Conservation (phyloP, 2,113 vertebrate genomes). For the Blennius ocellaris region DNA sequence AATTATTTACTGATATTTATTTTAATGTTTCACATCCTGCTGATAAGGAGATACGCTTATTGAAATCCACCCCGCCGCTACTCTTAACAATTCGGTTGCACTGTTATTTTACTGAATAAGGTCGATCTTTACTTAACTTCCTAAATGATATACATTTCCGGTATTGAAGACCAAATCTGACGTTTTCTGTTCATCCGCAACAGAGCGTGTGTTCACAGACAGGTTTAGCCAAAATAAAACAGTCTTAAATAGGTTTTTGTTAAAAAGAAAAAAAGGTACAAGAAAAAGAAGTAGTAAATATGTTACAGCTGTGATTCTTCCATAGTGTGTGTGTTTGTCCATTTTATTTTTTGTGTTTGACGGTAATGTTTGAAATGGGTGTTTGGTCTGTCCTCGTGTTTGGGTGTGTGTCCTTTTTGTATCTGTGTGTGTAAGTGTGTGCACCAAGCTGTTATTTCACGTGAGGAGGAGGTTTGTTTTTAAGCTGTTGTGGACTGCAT, state of each 20-base stretch:
- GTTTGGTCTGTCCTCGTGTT: constrained; percentile 15
- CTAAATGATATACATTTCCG: constrained; percentile 18
- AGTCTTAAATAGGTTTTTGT: constrained; percentile 63
- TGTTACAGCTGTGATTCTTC: constrained; percentile 53
- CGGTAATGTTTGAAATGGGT: constrained; percentile 46
- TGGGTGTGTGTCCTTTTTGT: constrained; percentile 25
- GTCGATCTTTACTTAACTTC: neutral
- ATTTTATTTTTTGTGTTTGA: constrained; percentile 36
- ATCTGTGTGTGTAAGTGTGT: constrained; percentile 42
- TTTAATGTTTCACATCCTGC: constrained; percentile 75
- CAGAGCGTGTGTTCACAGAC: constrained; percentile 23
- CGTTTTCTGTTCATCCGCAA: constrained; percentile 44
- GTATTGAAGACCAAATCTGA: constrained; percentile 68
- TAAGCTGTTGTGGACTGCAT: constrained; percentile 60
- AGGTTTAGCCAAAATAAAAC: constrained; percentile 34
- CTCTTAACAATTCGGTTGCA: too few relatives aligned
- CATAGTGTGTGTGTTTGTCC: constrained; percentile 37
- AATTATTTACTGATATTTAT: constrained; percentile 76
- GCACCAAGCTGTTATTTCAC: constrained; percentile 39
- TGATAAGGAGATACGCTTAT: constrained; percentile 61
- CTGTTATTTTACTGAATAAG: neutral
- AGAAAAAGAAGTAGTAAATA: constrained; percentile 19
- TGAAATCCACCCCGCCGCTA: too few relatives aligned
- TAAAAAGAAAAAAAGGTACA: constrained; percentile 41
- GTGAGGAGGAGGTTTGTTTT: constrained; percentile 44